Evolutionary conservation across 1,140 invertebrate genomes (phyloP), one percentile per base, ranked within the genome.

Genomic region (Aphis craccivora): DNA sequence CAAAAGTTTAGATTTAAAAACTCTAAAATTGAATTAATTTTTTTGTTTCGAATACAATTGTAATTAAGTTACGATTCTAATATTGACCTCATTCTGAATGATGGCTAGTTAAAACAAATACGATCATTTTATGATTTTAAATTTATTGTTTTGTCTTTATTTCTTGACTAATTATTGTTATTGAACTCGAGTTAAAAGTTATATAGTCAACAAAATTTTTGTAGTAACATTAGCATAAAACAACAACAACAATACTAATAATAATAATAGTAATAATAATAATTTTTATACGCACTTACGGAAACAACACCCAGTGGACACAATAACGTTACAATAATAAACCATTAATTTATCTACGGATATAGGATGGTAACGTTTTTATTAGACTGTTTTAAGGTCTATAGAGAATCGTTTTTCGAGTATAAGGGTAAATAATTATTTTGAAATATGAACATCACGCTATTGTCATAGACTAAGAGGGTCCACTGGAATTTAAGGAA

Each of bases 1-100:
- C 89, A 90, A 90, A 90, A 60, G 89, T 90, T 90, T 90, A 60
- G 37, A 90, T 67, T 90, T 90, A 90, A 90, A 40, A 60, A 40
- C 37, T 30, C 4, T 43, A n/a, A 60, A 90, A 90, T 90, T 67
- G 55, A 90, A 67, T 67, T 90, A 67, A 90, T 60, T 90, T 60
- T 84, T 60, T 53, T 89, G 43, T 48, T 35, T 37, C 2, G 9
- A 51, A 55, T 89, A 89, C 51, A 55, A 55, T 55, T 89, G n/a
- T 89, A 89, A 89, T 89, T 89, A 55, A 55, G 88, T 89, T 89
- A 89, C 88, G 23, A 14, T 55, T 55, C 48, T 55, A 35, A 22
- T 51, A 89, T 89, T 55, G 48, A 55, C 35, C 88, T 55, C 4
- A 55, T 89, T 89, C 25, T 37, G 14, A 89, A 55, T 11, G 8